A percentile compares a stretch with the other conserved stretches of the same genome.
These are phyloP conservation scores for Elegia similella DNA, from an alignment of 2,888 invertebrate species.

Conservation along the genomic window DNA sequence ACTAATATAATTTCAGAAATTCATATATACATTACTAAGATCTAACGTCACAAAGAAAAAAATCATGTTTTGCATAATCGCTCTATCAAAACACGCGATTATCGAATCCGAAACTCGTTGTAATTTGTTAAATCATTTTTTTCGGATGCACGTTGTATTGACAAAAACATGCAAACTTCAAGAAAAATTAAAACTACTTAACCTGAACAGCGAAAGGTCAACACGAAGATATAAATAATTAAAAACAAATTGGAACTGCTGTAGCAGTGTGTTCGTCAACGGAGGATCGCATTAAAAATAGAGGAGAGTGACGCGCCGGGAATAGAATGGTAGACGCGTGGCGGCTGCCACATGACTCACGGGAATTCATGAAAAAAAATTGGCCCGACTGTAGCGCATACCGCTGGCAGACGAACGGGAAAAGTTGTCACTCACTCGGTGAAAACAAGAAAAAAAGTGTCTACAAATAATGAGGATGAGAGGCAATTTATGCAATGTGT, in stretches of 20 bases:
- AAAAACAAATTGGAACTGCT: slow-evolving; percentile 11
- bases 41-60: too few species aligned
- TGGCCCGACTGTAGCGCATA: slow-evolving; percentile 9
- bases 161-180: background rate
- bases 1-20: too few species aligned
- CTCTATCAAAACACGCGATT: background rate
- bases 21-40: too few species aligned
- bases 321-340: slow-evolving; percentile 16
- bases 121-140: too few species aligned
- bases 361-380: slow-evolving; percentile 13
- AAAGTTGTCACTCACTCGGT: slow-evolving; percentile 4
- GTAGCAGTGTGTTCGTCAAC: slow-evolving; percentile 11
- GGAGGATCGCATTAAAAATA: slow-evolving; percentile 16
- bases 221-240: slow-evolving; percentile 10
- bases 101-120: background rate
- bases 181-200: background rate
- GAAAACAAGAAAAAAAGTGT: slow-evolving; percentile 4
- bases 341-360: slow-evolving; percentile 13
- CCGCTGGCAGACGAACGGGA: slow-evolving; percentile 6
- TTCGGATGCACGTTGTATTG: too few species aligned
- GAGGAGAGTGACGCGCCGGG: slow-evolving; percentile 17
- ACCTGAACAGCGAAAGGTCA: background rate
- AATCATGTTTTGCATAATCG: too few species aligned
- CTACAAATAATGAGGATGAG: background rate
- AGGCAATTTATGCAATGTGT: background rate